A percentile compares a stretch with the other conserved stretches of the same genome.
phyloP scores from a whole-genome alignment of 2,113 vertebrate genomes.

The Triplophysa siluroides region DNA sequence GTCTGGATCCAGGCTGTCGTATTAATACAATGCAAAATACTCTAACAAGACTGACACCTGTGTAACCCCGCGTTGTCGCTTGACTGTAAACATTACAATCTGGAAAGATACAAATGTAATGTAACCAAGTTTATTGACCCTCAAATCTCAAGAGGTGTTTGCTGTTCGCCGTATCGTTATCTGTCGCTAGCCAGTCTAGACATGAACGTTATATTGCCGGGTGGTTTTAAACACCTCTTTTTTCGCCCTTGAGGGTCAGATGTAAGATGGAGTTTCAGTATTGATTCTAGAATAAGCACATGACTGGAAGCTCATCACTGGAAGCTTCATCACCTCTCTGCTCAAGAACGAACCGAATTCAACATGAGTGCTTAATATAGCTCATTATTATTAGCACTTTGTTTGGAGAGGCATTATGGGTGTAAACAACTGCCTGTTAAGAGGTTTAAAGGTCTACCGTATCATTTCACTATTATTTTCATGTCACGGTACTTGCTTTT shows the following conservation, averaged over 20 bases:
- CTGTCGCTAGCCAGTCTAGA: neutral
- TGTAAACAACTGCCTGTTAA: slow-evolving; percentile 41
- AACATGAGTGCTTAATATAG: slow-evolving; percentile 7
- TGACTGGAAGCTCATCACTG: neutral
- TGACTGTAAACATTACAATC: slow-evolving; percentile 21
- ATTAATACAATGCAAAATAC: slow-evolving; percentile 57
- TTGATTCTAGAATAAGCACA: slow-evolving; percentile 1
- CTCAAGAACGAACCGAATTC: slow-evolving; percentile 2
- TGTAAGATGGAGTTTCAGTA: slow-evolving; percentile 1
- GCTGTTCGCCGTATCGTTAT: neutral
- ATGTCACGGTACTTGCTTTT: neutral
- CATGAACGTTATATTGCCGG: neutral
- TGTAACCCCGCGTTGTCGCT: neutral
- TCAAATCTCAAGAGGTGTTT: neutral
- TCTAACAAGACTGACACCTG: slow-evolving; percentile 35
- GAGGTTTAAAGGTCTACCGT: slow-evolving; percentile 38
- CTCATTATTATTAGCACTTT: neutral
- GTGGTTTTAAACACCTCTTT: slow-evolving; percentile 3
- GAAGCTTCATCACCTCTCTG: neutral
- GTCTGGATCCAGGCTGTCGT: slow-evolving; percentile 20
- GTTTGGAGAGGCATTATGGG: slow-evolving; percentile 4
- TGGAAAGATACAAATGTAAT: slow-evolving; percentile 11
- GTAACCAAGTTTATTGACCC: neutral
- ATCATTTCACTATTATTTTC: slow-evolving; percentile 16
- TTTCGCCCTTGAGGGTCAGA: neutral